Base-by-base conservation (phyloP, 2,113 vertebrate species). In the Vulpes ferrilata region DNA sequence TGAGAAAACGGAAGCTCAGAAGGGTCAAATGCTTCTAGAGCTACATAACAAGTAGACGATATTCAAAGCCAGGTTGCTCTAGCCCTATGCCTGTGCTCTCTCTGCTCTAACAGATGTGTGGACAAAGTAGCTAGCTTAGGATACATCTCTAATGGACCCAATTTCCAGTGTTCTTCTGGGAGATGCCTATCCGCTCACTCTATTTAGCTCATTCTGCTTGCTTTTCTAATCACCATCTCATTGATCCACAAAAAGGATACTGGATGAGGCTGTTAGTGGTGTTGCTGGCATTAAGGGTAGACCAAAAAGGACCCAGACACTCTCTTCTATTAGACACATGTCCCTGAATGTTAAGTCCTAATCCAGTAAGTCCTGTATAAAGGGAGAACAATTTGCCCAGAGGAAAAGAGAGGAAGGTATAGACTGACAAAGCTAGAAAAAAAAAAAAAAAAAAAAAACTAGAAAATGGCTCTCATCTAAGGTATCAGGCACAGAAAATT, bases 1-100 rank as follows among this genome's bases (percentile, higher is more conserved):
- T 53, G 25, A 86, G 59, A 86, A 86, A 69, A 95, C 43, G 93
- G 64, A 90, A 30, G 51, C 20, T 86, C 67, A 73, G 6, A 93
- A 88, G 27, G 30, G 48, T n/a, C 32, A 51, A 38, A 9, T 48
- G 87, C 38, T 2, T 51, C 9, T 11, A 62, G 81, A 88, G 74
- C 51, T 53, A 32, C 7, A 20, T 23, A 85, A 76, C 38, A 67
- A 67, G 38, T 35, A 82, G 51, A 8, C 13, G 71, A 62, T 59
- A 51, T 88, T 91, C 69, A 48, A 67, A 93, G 10, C 25, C 19
- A 48, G 30, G 15, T 53, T 15, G 23, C 19, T 11, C 73, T 51
- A 57, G 5, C 17, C 27, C 17, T 11, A 84, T 0, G 12, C 1
- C 32, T 27, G 19, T 27, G 30, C 11, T 57, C 38, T 82, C 12